Evolutionary conservation across 2,797 vertebrate genomes (phyloP).

Genomic region (Myripristis jacobus): DNA sequence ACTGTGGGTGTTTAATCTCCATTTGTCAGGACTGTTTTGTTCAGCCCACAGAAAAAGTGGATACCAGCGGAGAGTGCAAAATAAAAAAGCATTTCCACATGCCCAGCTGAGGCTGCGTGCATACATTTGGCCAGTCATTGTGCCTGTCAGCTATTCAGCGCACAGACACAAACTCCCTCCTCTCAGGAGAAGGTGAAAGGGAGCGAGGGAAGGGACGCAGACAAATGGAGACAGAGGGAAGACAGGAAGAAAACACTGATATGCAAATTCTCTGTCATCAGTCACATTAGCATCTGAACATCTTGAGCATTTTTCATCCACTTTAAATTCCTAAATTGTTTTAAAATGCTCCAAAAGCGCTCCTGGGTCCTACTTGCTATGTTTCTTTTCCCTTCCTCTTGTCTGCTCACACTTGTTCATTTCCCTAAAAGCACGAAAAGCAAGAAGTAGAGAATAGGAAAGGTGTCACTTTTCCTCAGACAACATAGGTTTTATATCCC

Average conservation of each 20-base stretch:
- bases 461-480: too few species aligned
- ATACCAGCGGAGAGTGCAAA: slow-evolving; percentile 13
- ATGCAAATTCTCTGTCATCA: slow-evolving; percentile 14
- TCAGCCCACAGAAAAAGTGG: slow-evolving; percentile 17
- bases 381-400: not conserved
- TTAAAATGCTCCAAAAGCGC: not conserved
- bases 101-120: not conserved
- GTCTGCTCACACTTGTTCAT: not conserved
- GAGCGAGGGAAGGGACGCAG: not conserved
- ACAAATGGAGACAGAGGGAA: slow-evolving; percentile 4
- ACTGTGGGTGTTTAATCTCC: slow-evolving; percentile 17
- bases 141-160: slow-evolving; percentile 37
- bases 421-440: not conserved
- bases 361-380: too few species aligned
- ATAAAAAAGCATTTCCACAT: not conserved
- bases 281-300: slow-evolving; percentile 6
- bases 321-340: slow-evolving; percentile 8
- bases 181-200: slow-evolving; percentile 2
- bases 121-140: slow-evolving; percentile 39
- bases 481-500: not conserved
- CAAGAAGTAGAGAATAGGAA: not conserved
- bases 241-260: rapidly evolving
- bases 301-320: not conserved
- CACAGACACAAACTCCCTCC: slow-evolving; percentile 32
- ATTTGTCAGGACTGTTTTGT: slow-evolving; percentile 43